phyloP scores from a whole-genome alignment of 2,888 invertebrate genomes.

The Bembecia ichneumoniformis region DNA sequence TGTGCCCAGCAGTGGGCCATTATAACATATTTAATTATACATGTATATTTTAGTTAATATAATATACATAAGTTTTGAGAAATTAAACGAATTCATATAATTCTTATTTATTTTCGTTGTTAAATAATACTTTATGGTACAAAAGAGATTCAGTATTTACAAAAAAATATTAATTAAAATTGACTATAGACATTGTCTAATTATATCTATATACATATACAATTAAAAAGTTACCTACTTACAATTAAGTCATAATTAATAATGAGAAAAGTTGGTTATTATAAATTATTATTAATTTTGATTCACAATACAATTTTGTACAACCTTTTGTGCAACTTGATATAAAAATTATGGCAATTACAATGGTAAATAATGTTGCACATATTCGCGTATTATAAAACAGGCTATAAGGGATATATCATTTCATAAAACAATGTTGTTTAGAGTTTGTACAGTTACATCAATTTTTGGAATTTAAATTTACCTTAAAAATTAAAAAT shows the following conservation, averaged over 20 bases:
- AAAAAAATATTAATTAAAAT: constrained; percentile 13
- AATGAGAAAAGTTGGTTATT: neutral
- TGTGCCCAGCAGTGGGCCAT: too few relatives aligned
- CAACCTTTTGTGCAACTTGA: constrained; percentile 35
- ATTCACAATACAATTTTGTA: constrained; percentile 11
- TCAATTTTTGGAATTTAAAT: too few relatives aligned
- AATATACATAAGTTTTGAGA: constrained; percentile 13
- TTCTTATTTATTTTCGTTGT: constrained; percentile 27
- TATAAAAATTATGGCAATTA: constrained; percentile 12
- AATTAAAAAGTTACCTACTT: neutral
- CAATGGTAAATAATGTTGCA: constrained; percentile 1
- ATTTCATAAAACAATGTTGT: too few relatives aligned
- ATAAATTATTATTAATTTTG: neutral
- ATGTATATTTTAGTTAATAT: too few relatives aligned
- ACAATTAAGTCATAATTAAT: neutral
- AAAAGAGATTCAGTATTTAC: constrained; percentile 32
- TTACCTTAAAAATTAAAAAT: too few relatives aligned
- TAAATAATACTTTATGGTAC: constrained; percentile 45
- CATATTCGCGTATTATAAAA: neutral
- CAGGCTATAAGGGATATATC: too few relatives aligned
- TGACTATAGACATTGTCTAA: constrained; percentile 12
- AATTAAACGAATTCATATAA: neutral
- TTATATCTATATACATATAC: constrained; percentile 1
- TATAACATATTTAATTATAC: too few relatives aligned
- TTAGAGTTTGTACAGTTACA: too few relatives aligned